phyloP scores from a whole-genome alignment of 2,113 vertebrate genomes.

The Lampris incognitus region DNA sequence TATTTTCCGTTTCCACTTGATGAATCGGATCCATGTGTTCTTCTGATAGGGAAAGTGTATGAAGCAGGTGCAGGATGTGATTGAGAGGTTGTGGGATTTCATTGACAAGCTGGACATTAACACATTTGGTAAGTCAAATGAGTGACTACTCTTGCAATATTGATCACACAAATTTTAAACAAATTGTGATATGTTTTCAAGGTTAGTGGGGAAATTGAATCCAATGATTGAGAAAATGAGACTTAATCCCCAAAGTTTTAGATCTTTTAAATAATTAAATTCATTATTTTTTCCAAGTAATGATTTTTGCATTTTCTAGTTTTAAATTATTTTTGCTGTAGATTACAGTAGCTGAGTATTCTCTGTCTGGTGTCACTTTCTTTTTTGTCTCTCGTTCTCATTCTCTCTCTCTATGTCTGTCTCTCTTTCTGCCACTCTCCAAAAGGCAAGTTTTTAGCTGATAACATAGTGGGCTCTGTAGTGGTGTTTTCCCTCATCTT shows the following conservation, averaged over 20 bases:
- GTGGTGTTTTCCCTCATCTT: constrained; percentile 96
- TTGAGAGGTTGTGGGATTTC: constrained; percentile 97
- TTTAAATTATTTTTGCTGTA: too few relatives aligned
- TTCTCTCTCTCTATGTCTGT: background rate
- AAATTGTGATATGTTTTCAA: too few relatives aligned
- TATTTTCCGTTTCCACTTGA: background rate
- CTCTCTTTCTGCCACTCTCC: constrained; percentile 28
- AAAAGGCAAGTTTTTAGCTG: constrained; percentile 95
- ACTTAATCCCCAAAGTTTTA: too few relatives aligned
- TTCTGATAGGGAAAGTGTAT: constrained; percentile 92
- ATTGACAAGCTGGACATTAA: constrained; percentile 99
- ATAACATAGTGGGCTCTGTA: constrained; percentile 99
- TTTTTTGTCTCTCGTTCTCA: background rate
- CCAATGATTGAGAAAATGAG: too few relatives aligned
- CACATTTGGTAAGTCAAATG: constrained; percentile 87
- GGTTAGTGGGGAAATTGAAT: too few relatives aligned
- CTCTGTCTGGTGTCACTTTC: background rate
- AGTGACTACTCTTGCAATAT: too few relatives aligned
- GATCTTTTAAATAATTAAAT: too few relatives aligned
- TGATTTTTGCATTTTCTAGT: too few relatives aligned
- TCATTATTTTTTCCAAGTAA: too few relatives aligned
- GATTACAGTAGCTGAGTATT: too few relatives aligned
- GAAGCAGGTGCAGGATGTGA: constrained; percentile 97
- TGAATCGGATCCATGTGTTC: background rate
- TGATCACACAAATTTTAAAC: too few relatives aligned